These are phyloP conservation scores for Pithys albifrons DNA, from an alignment of 2,113 vertebrate species.

Conservation along the genomic window DNA sequence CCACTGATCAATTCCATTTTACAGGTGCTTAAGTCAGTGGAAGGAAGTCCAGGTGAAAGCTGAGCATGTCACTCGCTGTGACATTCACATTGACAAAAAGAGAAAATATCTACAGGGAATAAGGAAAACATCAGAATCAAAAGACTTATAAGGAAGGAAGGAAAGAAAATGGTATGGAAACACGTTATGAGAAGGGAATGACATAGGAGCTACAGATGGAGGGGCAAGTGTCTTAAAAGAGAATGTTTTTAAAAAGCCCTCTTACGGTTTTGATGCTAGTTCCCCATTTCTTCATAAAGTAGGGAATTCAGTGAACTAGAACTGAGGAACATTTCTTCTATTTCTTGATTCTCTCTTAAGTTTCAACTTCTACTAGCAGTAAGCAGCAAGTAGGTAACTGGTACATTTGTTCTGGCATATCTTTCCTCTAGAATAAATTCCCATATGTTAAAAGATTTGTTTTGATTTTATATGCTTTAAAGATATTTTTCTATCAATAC, in stretches of 20 bases:
- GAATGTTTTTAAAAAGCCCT: not conserved
- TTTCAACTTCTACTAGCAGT: not conserved
- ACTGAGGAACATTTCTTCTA: not conserved
- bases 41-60: not conserved
- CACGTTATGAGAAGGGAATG: not conserved
- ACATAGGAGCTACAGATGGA: not conserved
- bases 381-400: not conserved
- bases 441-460: slow-evolving; percentile 27
- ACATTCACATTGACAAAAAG: not conserved
- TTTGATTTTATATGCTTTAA: slow-evolving; percentile 76
- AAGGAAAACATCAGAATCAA: not conserved
- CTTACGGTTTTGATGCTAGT: not conserved
- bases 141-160: not conserved
- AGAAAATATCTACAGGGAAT: not conserved
- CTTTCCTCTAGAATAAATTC: not conserved
- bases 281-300: slow-evolving; percentile 14
- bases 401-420: not conserved
- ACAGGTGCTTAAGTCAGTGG: not conserved
- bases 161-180: not conserved
- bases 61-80: not conserved
- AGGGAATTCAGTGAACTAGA: not conserved
- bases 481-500: slow-evolving; percentile 82
- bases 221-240: not conserved
- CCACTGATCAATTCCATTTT: not conserved
- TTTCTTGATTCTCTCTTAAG: not conserved